A percentile compares a stretch with the other conserved stretches of the same genome.
Conservation (phyloP, 2,888 invertebrate genomes). For the Gymnosoma rotundatum region DNA sequence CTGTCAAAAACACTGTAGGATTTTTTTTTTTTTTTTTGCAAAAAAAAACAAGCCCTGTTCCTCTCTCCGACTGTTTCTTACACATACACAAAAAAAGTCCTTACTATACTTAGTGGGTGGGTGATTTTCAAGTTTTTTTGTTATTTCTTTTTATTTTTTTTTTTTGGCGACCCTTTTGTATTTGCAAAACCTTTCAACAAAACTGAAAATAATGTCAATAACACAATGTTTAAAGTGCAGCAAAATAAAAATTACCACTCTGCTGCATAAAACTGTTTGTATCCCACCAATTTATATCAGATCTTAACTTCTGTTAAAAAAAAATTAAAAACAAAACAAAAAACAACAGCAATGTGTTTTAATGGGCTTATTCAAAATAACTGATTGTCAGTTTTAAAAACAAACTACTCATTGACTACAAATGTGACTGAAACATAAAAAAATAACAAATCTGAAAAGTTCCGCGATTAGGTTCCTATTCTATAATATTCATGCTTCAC, state of each 20-base stretch:
- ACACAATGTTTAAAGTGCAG: slow-evolving; percentile 10
- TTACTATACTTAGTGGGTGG: slow-evolving; percentile 44
- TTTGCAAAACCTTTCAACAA: background rate
- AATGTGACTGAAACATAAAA: slow-evolving; percentile 27
- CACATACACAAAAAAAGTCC: background rate
- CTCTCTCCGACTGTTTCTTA: background rate
- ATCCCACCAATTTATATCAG: slow-evolving; percentile 2
- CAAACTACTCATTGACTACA: slow-evolving; percentile 26
- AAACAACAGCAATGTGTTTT: slow-evolving; percentile 22
- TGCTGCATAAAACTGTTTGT: slow-evolving; percentile 1
- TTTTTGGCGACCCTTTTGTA: background rate
- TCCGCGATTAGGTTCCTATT: background rate
- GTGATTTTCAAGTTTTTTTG: slow-evolving; percentile 36
- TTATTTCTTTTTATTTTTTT: slow-evolving; percentile 12
- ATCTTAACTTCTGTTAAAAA: slow-evolving; percentile 2
- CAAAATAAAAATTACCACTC: background rate
- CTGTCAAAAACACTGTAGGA: slow-evolving; percentile 43
- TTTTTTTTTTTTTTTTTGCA: too few species aligned
- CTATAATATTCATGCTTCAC: slow-evolving; percentile 30
- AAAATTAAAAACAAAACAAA: background rate
- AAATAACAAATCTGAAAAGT: slow-evolving; percentile 23
- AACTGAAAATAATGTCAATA: slow-evolving; percentile 1
- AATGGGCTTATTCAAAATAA: slow-evolving; percentile 51
- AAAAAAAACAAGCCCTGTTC: too few species aligned
- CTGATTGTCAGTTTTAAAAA: slow-evolving; percentile 48